phyloP scores from a whole-genome alignment of 2,888 invertebrate genomes.

The Drosophila gaucha region DNA sequence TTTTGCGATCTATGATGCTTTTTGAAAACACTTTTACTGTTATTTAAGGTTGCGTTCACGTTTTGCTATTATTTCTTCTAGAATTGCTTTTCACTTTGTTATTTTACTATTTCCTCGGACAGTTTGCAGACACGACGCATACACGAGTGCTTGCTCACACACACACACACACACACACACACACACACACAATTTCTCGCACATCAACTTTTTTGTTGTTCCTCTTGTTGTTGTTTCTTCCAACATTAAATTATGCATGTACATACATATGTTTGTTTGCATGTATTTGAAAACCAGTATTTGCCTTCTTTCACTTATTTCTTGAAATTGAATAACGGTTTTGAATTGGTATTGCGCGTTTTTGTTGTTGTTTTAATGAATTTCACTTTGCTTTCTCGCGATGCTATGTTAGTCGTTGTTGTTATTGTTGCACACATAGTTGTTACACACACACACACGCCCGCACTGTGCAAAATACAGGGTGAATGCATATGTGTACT shows the following conservation, averaged over 20 bases:
- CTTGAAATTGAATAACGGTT: slow-evolving; percentile 75
- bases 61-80: slow-evolving; percentile 52
- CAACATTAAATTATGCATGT: slow-evolving; percentile 35
- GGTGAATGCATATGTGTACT: slow-evolving; percentile 24
- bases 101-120: slow-evolving; percentile 40
- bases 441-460: slow-evolving; percentile 46
- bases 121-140: slow-evolving; percentile 33
- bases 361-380: slow-evolving; percentile 62
- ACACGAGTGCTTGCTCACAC: neutral
- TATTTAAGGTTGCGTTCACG: slow-evolving; percentile 42
- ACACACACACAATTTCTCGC: slow-evolving; percentile 62
- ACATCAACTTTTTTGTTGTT: slow-evolving; percentile 70
- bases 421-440: slow-evolving; percentile 48
- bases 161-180: slow-evolving; percentile 21
- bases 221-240: slow-evolving; percentile 47
- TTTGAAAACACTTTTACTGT: slow-evolving; percentile 45
- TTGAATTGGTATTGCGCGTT: slow-evolving; percentile 59
- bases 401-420: slow-evolving; percentile 45
- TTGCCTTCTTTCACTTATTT: slow-evolving; percentile 75
- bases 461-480: slow-evolving; percentile 34
- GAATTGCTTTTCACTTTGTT: slow-evolving; percentile 68
- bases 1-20: slow-evolving; percentile 21
- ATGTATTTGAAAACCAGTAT: slow-evolving; percentile 68
- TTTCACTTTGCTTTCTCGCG: slow-evolving; percentile 76
- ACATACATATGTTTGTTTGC: slow-evolving; percentile 10